Base-by-base conservation (phyloP, 2,113 vertebrate genomes). In the Carassius carassius region DNA sequence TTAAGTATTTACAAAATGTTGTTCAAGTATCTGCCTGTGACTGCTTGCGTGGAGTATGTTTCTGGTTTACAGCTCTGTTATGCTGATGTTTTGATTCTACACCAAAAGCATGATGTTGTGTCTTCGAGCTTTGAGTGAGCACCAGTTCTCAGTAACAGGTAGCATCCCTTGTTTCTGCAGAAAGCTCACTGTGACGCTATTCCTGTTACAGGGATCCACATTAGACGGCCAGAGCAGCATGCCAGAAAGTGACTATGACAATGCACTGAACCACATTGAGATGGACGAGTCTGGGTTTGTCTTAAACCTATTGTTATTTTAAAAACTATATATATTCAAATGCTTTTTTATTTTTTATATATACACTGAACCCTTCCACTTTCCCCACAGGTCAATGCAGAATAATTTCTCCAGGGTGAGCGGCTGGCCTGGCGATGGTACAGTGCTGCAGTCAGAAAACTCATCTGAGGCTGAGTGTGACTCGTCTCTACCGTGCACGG, bases 221-320 rank as follows among this genome's bases (percentile, higher is more conserved):
- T 92, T 99, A 90, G 98, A 99, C 88, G 97, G 97, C 87, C 96
- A 96, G 88, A 94, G 94, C 86, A 95, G 96, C 5, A 90, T 97
- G 82, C 94, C 96, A 0, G 97, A 98, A 89, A 97, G 95, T 0
- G 97, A 98, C 90, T 99, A 97, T 0, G 96, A 99, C 90, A 96
- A 97, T 58, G 94, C 96, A 17, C 90, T 93, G 47, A 93, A 95
- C 5, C 95, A 97, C 5, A 90, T 90, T 41, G 97, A 97, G 87
- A 91, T 93, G 86, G 97, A 98, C 4, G 96, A 97, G 78, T 81
- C 83, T 0, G 95, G 96, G 98, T 99, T 94, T 87, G 90, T 60
- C 25, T 54, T 58, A 29, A 11, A 54, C 12, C 49, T 56, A 16
- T 16, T 16, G 37, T 56, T 37, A 70, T 69, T 84, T 74, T 4